A percentile compares a stretch with the other conserved stretches of the same genome.
Evolutionary conservation across 2,113 vertebrate species (phyloP).

Genomic region (Felis chaus): DNA sequence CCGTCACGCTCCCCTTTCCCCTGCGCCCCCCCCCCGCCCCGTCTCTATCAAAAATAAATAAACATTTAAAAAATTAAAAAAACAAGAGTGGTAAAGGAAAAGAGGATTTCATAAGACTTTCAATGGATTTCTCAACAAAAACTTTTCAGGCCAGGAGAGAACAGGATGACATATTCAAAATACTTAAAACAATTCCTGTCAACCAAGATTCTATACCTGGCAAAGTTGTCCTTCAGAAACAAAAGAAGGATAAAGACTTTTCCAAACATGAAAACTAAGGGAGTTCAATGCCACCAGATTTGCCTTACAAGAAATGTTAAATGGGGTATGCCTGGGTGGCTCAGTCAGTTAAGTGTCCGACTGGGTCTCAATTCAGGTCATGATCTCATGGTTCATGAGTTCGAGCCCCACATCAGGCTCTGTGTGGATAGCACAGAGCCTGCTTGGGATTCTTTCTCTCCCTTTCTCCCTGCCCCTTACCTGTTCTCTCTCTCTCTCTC

Average conservation of each 20-base stretch:
- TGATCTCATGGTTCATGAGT: too few species aligned
- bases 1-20: too few species aligned
- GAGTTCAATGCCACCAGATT: neutral
- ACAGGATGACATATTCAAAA: neutral
- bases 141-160: neutral
- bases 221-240: neutral
- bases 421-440: too few species aligned
- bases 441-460: too few species aligned
- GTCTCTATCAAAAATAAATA: too few species aligned
- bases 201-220: neutral
- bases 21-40: too few species aligned
- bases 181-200: neutral
- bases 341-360: too few species aligned
- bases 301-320: neutral
- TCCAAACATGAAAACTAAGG: neutral
- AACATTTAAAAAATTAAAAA: too few species aligned
- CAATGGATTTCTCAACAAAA: neutral
- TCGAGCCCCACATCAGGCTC: too few species aligned
- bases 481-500: too few species aligned
- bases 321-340: neutral
- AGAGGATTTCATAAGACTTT: neutral
- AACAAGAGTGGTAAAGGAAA: neutral
- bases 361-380: too few species aligned
- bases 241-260: neutral
- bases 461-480: too few species aligned